A percentile compares a stretch with the other conserved stretches of the same genome.
Evolutionary conservation across 2,888 invertebrate species (phyloP).

Genomic region (Gymnosoma rotundatum): DNA sequence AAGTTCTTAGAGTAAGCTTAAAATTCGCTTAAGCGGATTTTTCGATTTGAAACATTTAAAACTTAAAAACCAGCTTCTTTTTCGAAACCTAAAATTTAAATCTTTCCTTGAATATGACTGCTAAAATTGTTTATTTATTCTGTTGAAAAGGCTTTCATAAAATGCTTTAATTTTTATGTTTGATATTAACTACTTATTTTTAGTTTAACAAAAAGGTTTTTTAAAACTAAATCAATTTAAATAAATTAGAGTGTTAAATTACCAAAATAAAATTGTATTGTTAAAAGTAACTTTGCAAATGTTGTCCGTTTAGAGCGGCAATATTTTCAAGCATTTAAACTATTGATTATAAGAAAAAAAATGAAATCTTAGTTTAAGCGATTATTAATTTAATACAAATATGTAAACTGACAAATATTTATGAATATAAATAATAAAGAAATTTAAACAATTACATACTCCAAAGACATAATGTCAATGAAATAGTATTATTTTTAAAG

Average conservation of each 20-base stretch:
- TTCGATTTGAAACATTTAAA: too few relatives aligned
- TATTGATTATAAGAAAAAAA: constrained; percentile 5
- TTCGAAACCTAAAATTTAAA: too few relatives aligned
- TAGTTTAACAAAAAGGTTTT: constrained; percentile 14
- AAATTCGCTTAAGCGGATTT: too few relatives aligned
- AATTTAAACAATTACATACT: constrained; percentile 33
- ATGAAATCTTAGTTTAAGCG: constrained; percentile 59
- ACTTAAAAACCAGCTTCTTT: too few relatives aligned
- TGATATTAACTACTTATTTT: constrained; percentile 2
- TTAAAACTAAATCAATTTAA: neutral
- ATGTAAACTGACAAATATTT: constrained; percentile 64
- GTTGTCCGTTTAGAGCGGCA: neutral
- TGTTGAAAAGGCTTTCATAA: constrained; percentile 15
- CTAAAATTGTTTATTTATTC: neutral
- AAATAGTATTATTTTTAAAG: neutral
- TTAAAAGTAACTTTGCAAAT: constrained; percentile 26
- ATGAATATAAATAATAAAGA: constrained; percentile 32
- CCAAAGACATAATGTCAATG: constrained; percentile 17
- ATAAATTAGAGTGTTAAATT: neutral
- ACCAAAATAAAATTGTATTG: constrained; percentile 23
- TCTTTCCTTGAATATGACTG: too few relatives aligned
- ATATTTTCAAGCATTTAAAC: neutral
- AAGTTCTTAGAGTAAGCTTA: too few relatives aligned
- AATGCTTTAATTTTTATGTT: neutral
- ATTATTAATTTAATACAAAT: constrained; percentile 70